These are phyloP conservation scores for Scytalopus superciliaris DNA, from an alignment of 2,113 vertebrate species.

Conservation along the genomic window DNA sequence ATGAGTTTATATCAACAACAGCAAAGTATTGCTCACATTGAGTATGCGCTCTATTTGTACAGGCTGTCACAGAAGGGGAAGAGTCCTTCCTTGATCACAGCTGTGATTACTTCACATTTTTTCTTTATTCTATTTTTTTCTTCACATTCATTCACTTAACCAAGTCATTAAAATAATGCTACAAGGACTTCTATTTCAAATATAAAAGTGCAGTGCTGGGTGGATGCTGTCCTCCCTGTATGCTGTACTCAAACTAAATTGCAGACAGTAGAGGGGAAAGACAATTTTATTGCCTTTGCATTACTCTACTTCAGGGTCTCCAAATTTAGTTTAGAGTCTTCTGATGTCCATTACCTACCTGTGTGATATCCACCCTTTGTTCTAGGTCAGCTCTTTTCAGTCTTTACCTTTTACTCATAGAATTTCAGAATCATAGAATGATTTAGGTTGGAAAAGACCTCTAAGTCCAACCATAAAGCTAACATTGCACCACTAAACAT, in stretches of 20 bases:
- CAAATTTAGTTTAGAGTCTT: neutral
- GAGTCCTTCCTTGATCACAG: neutral
- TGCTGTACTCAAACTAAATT: neutral
- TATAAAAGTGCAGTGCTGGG: neutral
- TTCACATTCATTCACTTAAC: neutral
- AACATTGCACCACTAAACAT: neutral
- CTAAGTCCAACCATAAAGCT: neutral
- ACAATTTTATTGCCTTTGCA: neutral
- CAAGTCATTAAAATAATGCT: neutral
- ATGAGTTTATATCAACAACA: neutral
- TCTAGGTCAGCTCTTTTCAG: neutral
- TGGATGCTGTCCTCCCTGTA: neutral
- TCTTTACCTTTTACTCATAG: neutral
- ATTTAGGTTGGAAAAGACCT: neutral
- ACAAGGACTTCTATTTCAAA: neutral
- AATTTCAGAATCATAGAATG: neutral
- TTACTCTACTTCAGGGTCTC: neutral
- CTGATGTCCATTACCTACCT: neutral
- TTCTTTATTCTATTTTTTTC: neutral
- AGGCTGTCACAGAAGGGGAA: neutral
- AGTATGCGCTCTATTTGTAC: neutral
- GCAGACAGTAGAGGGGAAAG: neutral
- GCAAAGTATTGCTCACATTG: neutral
- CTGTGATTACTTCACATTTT: neutral
- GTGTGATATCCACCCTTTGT: neutral